Conservation (phyloP, 2,888 invertebrate genomes). For the Tortrix viridana region DNA sequence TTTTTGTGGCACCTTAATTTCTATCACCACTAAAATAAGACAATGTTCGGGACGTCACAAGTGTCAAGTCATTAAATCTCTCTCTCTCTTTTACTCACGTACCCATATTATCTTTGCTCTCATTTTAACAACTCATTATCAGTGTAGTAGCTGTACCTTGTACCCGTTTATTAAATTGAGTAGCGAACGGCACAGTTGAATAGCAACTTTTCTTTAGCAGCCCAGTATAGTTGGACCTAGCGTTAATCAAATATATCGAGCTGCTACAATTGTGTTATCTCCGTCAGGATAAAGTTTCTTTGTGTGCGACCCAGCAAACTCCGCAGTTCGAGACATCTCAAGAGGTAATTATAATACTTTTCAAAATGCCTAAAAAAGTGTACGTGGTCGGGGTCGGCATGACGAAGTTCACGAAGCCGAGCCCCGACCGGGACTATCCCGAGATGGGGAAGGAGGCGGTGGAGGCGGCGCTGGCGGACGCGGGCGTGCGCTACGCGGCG, state of each 20-base stretch:
- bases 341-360: constrained; percentile 71
- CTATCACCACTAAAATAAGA: not conserved
- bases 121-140: not conserved
- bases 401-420: constrained; percentile 99
- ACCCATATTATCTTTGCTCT: too few relatives aligned
- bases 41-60: not conserved
- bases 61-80: constrained; percentile 1
- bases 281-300: constrained; percentile 17
- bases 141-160: constrained; percentile 9
- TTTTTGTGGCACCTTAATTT: constrained; percentile 2
- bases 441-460: constrained; percentile 97
- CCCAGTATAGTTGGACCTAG: not conserved
- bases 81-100: not conserved
- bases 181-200: too few relatives aligned
- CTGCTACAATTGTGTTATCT: constrained; percentile 21
- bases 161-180: not conserved
- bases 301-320: constrained; percentile 40
- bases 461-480: constrained; percentile 93
- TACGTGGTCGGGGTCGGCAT: constrained; percentile 98
- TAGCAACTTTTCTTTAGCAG: too few relatives aligned
- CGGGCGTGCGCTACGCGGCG: constrained; percentile 88
- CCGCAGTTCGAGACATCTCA: constrained; percentile 58
- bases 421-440: constrained; percentile 95
- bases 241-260: constrained; percentile 9
- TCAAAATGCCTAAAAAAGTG: constrained; percentile 85